Evolutionary conservation across 2,888 invertebrate genomes (phyloP).

Genomic region (Caenorhabditis parvicauda): DNA sequence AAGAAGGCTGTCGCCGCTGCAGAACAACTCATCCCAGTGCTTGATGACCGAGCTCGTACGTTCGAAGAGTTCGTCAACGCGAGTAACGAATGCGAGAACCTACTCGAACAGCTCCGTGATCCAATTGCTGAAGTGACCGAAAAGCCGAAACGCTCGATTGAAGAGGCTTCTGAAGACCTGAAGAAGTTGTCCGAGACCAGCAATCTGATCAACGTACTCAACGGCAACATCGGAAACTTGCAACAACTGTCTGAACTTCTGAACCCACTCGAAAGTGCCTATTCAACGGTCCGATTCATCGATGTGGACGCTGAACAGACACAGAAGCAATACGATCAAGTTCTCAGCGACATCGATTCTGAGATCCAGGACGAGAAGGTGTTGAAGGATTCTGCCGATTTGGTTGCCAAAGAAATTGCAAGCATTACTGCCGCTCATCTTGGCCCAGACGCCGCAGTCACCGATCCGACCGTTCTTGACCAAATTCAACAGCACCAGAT

Average conservation of each 20-base stretch:
- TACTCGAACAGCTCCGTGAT: conserved; percentile 28
- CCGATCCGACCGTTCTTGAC: conserved; percentile 16
- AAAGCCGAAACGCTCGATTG: conserved; percentile 16
- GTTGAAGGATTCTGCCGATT: conserved; percentile 33
- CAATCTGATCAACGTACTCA: conserved; percentile 21
- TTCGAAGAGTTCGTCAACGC: conserved; percentile 43
- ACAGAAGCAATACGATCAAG: conserved; percentile 38
- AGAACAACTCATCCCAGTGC: conserved; percentile 24
- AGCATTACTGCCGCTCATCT: conserved; percentile 21
- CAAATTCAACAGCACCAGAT: conserved; percentile 15
- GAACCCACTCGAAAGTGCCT: conserved; percentile 46
- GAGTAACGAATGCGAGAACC: conserved; percentile 32
- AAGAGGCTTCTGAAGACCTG: conserved; percentile 24
- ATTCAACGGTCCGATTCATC: conserved; percentile 48
- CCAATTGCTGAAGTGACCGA: conserved; percentile 22
- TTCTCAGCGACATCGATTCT: conserved; percentile 22
- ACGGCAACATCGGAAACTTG: conserved; percentile 28
- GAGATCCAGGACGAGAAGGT: conserved; percentile 37
- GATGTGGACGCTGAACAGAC: conserved; percentile 44
- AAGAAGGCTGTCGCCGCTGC: conserved; percentile 23
- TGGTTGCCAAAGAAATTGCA: conserved; percentile 33
- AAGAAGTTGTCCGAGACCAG: conserved; percentile 15
- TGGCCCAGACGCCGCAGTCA: conserved; percentile 36
- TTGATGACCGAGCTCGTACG: conserved; percentile 26
- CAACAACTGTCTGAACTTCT: conserved; percentile 43